These are phyloP conservation scores for Cichladusa arquata DNA, from an alignment of 2,113 vertebrate species.

Conservation along the genomic window DNA sequence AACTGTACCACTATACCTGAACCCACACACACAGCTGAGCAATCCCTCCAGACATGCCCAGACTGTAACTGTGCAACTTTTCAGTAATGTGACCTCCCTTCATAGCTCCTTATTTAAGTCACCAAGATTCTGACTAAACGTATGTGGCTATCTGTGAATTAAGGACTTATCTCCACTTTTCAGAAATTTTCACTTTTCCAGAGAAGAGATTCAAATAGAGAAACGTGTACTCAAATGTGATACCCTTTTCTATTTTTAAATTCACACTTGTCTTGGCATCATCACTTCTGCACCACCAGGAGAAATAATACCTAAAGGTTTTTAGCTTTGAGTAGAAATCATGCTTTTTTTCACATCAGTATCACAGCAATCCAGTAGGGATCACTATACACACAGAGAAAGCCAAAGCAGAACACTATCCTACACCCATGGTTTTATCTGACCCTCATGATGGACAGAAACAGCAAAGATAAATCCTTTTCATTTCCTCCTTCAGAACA, in stretches of 20 bases:
- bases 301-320: background rate
- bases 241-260: background rate
- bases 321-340: background rate
- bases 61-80: background rate
- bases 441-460: background rate
- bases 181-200: background rate
- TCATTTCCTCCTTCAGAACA: background rate
- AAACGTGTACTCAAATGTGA: background rate
- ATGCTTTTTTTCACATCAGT: background rate
- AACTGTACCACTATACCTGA: background rate
- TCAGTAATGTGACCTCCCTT: background rate
- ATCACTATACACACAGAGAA: background rate
- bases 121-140: background rate
- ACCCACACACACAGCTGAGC: background rate
- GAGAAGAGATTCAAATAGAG: background rate
- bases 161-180: background rate
- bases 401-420: background rate
- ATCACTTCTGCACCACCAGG: background rate
- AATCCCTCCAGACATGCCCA: background rate
- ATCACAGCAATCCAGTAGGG: background rate
- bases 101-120: background rate
- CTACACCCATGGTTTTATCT: background rate
- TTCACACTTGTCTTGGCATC: background rate
- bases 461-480: background rate
- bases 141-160: background rate